Evolutionary conservation across 2,113 vertebrate species (phyloP).

Genomic region (Pionites leucogaster): DNA sequence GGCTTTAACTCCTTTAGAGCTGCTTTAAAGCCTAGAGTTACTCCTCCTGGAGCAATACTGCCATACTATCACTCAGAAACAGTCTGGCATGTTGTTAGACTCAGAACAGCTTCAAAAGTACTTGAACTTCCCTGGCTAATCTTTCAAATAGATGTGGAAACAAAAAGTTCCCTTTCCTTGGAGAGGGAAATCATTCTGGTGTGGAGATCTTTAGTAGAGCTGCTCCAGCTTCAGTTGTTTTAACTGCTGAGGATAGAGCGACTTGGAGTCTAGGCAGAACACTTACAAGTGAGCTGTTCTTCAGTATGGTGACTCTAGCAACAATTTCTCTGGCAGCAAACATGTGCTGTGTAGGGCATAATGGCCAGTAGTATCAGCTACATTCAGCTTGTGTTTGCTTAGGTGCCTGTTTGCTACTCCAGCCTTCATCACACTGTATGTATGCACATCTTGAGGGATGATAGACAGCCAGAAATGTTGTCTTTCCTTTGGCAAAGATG

Average conservation of each 20-base stretch:
- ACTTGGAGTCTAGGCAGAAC: fast-evolving
- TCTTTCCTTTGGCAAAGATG: not conserved
- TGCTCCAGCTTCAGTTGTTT: not conserved
- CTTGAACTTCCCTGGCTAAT: not conserved
- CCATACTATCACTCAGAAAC: not conserved
- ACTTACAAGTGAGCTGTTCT: fast-evolving
- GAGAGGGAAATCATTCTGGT: not conserved
- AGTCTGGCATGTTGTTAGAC: not conserved
- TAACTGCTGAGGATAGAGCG: not conserved
- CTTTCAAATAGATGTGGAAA: not conserved
- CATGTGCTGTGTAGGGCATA: too few relatives aligned
- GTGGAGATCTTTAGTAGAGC: not conserved
- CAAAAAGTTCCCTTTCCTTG: not conserved
- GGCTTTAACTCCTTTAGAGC: constrained; percentile 7
- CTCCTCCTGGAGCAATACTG: not conserved
- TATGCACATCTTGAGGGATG: fast-evolving
- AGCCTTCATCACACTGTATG: fast-evolving
- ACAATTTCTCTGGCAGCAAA: fast-evolving
- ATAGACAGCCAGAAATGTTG: not conserved
- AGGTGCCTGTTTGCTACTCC: not conserved
- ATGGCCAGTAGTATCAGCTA: not conserved
- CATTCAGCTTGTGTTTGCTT: not conserved
- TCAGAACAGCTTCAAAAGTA: not conserved
- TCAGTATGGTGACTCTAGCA: fast-evolving
- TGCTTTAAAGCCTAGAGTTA: not conserved